A percentile compares a stretch with the other conserved stretches of the same genome.
Evolutionary conservation across 2,113 vertebrate species (phyloP).

Genomic region (Prochilodus magdalenae): DNA sequence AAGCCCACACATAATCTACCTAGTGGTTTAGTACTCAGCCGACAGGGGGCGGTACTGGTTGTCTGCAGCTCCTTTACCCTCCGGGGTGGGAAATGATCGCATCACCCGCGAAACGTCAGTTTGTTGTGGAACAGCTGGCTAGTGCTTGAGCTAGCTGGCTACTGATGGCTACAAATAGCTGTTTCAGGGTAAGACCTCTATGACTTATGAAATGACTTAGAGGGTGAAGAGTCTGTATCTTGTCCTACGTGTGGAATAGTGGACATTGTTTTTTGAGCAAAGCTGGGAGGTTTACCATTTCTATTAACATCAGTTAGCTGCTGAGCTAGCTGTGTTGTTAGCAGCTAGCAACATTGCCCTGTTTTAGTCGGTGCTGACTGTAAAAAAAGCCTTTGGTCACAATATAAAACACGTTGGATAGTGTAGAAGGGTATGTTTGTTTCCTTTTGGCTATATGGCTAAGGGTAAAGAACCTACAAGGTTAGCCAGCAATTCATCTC

Average conservation of each 20-base stretch:
- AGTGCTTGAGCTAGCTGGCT: conserved; percentile 5
- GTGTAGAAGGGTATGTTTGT: no score
- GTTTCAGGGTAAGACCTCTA: conserved; percentile 36
- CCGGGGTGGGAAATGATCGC: conserved; percentile 27
- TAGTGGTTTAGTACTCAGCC: background rate
- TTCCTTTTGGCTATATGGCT: no score
- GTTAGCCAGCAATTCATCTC: no score
- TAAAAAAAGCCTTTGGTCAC: background rate
- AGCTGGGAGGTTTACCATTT: background rate
- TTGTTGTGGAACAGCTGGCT: conserved; percentile 48
- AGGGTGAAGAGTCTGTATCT: no score
- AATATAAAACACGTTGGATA: no score
- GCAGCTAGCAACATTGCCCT: background rate
- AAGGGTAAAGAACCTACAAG: no score
- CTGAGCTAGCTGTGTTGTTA: background rate
- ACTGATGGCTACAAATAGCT: conserved; percentile 42
- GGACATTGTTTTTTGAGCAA: background rate
- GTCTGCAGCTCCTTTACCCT: background rate
- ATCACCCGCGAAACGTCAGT: conserved; percentile 35
- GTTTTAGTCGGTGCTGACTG: background rate
- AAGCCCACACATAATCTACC: no score
- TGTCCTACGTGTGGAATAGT: background rate
- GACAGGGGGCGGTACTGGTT: background rate
- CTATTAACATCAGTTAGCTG: background rate
- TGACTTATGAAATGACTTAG: background rate